phyloP scores from a whole-genome alignment of 2,113 vertebrate genomes.

The Caretta caretta region DNA sequence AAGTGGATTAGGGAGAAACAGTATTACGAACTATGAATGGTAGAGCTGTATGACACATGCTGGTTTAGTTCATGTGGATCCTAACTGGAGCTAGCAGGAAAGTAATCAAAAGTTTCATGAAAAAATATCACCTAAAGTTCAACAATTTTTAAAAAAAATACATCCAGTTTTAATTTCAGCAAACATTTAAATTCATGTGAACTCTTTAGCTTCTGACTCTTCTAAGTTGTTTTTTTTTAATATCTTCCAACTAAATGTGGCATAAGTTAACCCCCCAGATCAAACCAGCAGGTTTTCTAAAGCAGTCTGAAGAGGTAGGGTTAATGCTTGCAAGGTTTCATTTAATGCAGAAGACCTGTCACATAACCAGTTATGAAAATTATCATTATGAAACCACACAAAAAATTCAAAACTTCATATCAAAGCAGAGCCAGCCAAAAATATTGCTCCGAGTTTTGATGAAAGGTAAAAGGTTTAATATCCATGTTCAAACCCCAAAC shows the following conservation, averaged over 20 bases:
- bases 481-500: not conserved
- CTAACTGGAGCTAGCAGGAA: not conserved
- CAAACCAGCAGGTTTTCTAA: not conserved
- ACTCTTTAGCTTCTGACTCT: not conserved
- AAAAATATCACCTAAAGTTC: not conserved
- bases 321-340: not conserved
- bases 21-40: not conserved
- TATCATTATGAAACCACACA: not conserved
- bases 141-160: not conserved
- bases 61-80: not conserved
- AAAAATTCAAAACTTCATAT: not conserved
- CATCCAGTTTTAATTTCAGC: not conserved
- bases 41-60: not conserved
- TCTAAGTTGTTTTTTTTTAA: not conserved
- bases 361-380: not conserved
- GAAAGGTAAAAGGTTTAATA: not conserved
- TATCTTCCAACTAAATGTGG: not conserved
- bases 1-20: not conserved
- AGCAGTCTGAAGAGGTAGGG: not conserved
- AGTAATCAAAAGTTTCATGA: not conserved
- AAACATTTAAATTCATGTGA: not conserved
- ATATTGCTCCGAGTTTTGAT: not conserved
- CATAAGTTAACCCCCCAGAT: not conserved
- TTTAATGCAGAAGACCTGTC: not conserved
- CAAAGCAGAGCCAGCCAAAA: accelerated